Evolutionary conservation across 2,888 invertebrate genomes (phyloP).

Genomic region (Tanaodytes sp.): DNA sequence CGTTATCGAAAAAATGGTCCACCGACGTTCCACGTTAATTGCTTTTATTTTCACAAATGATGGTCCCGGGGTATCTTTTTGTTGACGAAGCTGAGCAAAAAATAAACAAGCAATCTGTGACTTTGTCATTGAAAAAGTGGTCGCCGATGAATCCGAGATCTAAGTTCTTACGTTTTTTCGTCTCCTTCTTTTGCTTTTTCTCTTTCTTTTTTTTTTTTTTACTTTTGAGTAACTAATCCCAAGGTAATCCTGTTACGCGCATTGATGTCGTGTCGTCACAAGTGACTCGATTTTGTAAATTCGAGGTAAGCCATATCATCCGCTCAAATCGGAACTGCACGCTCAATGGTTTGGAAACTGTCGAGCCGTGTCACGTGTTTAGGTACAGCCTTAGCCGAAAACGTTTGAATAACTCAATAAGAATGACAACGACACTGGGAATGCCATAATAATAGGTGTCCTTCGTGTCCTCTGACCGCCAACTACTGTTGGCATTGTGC

Average conservation of each 20-base stretch:
- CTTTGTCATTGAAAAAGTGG: conserved; percentile 17
- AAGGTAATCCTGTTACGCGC: conserved; percentile 65
- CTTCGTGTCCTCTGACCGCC: conserved; percentile 56
- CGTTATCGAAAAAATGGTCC: neutral
- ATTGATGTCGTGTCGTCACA: conserved; percentile 62
- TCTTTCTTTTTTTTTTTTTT: no score
- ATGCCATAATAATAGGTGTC: conserved; percentile 55
- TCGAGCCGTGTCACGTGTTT: conserved; percentile 61
- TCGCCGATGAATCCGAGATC: conserved; percentile 16
- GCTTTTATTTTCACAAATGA: neutral
- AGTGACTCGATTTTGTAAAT: conserved; percentile 44
- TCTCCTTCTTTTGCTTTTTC: no score
- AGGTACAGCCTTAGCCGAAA: conserved; percentile 45
- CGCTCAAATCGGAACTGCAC: conserved; percentile 33
- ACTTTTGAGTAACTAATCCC: conserved; percentile 34
- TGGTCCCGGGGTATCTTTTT: neutral
- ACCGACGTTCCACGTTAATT: neutral
- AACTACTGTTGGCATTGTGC: conserved; percentile 55
- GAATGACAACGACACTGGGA: conserved; percentile 45
- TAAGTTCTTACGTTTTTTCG: no score
- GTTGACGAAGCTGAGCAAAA: conserved; percentile 3
- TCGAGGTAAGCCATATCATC: conserved; percentile 37
- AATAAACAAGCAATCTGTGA: conserved; percentile 7
- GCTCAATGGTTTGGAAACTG: conserved; percentile 60
- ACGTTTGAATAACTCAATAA: conserved; percentile 48